These are phyloP conservation scores for Elephantulus edwardii DNA, from an alignment of 2,113 vertebrate genomes.

Conservation along the genomic window DNA sequence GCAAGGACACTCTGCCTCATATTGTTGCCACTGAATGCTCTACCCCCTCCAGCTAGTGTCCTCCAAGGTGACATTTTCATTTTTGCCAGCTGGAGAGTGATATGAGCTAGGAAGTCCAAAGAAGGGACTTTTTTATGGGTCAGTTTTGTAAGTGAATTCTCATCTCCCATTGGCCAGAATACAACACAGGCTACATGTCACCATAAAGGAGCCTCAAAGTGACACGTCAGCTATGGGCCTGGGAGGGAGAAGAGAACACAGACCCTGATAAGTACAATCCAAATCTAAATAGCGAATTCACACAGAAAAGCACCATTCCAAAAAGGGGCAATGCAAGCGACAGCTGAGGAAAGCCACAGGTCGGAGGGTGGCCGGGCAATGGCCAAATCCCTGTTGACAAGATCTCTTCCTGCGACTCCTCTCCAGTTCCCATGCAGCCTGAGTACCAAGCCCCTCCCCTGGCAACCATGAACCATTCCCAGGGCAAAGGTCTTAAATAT, in stretches of 20 bases:
- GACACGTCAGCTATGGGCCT: background rate
- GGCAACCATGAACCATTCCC: background rate
- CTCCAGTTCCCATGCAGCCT: background rate
- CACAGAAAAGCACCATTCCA: background rate
- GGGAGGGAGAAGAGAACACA: background rate
- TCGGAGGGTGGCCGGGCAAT: rapidly evolving
- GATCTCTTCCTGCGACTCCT: background rate
- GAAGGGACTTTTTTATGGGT: rapidly evolving
- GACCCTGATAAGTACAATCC: background rate
- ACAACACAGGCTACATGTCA: rapidly evolving
- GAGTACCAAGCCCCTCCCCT: background rate
- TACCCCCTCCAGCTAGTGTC: background rate
- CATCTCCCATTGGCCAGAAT: background rate
- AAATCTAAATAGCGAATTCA: background rate
- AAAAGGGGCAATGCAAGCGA: background rate
- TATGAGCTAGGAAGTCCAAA: too few relatives aligned
- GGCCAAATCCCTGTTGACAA: rapidly evolving
- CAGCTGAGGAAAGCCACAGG: rapidly evolving
- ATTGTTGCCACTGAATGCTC: background rate
- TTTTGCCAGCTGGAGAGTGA: background rate
- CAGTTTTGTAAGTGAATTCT: rapidly evolving
- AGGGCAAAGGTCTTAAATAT: background rate
- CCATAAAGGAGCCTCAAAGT: background rate
- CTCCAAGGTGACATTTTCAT: background rate
- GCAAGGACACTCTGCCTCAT: background rate